Base-by-base conservation (phyloP, 2,797 vertebrate species). In the Pseudotriccus pelzelni region DNA sequence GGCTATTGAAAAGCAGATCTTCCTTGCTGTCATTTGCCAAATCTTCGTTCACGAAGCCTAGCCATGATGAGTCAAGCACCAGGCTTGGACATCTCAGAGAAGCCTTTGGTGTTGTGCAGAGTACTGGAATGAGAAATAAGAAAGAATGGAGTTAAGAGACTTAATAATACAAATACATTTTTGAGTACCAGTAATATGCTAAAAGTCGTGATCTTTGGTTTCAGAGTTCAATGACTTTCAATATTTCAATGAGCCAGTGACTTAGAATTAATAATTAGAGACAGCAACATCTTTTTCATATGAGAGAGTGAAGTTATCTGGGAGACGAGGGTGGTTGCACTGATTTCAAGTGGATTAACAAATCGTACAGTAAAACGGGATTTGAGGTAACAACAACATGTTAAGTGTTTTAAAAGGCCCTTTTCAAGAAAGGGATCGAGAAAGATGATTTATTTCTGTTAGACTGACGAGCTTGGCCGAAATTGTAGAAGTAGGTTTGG, bases 241-340 rank as follows among this genome's bases (percentile, higher is more conserved):
- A 13, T 60, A 60, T 68, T 86, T 75, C 58, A 55, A 1, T 46
- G 17, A 64, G 9, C 60, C 0, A 0, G 5, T 69, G 27, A 30
- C 15, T 69, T 62, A 73, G 46, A 90, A 64, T 49, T 66, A 58
- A 34, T 43, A 43, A 46, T 39, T 59, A 39, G 19, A 46, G 24
- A 53, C 9, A 49, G 9, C 12, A 84, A 36, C 13, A 13, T 6
- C 32, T 53, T 84, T 84, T 75, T 79, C 18, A 25, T 69, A 5
- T 55, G 43, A 10, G 13, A 46, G n/a, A 25, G 2, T 64, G 46
- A 0, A 0, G 6, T 73, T 84, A 27, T 73, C 52, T 72, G 43
- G 36, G n/a, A 75, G 17, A 34, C 32, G 15, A 46, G 18, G 11
- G 25, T 69, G 14, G 10, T 32, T 64, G 22, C 8, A 4, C 22